Base-by-base conservation (phyloP, 2,797 vertebrate genomes). In the Falco novaeseelandiae region DNA sequence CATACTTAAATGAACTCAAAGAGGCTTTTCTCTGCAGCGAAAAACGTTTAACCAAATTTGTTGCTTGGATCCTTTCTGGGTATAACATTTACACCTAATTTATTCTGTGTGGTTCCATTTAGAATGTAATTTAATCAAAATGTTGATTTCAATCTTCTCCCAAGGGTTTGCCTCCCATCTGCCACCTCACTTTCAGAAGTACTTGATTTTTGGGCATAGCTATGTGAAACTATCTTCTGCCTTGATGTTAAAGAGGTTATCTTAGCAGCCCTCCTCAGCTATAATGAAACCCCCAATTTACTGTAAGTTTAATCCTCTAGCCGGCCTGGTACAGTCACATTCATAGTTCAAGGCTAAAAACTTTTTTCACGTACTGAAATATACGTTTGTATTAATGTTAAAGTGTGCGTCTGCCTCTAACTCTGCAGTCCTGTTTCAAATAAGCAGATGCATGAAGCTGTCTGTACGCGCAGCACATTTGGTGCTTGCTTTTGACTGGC, bases 61-160 rank as follows among this genome's bases (percentile, higher is more conserved):
- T 77, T 96, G 84, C 63, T 83, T 77, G 79, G 81, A 92, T 91
- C 23, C 71, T 95, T 95, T 77, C 71, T 38, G 78, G 30, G 21
- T 89, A 61, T 83, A 96, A 73, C 2, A 0, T 94, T 91, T 85
- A 83, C 27, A 71, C 29, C n/a, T 85, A 83, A 93, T 91, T 96
- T 92, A 89, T 85, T 92, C 89, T 82, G 59, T 80, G 84, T 83
- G 71, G 74, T 62, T 95, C 65, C 21, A 54, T 67, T 96, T 85
- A 92, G 65, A 91, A 80, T 40, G 54, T 63, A 83, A 52, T 92
- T 93, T 87, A 95, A 92, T 92, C 59, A 93, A 90, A 94, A 93
- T 67, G 59, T 52, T 91, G 92, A 96, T 95, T 94, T 91, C 36
- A 38, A 52, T 95, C 81, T 95, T 91, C 80, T 96, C 91, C 87